Conservation (phyloP, 2,797 vertebrate species). For the Scolopax bukidnonensis region DNA sequence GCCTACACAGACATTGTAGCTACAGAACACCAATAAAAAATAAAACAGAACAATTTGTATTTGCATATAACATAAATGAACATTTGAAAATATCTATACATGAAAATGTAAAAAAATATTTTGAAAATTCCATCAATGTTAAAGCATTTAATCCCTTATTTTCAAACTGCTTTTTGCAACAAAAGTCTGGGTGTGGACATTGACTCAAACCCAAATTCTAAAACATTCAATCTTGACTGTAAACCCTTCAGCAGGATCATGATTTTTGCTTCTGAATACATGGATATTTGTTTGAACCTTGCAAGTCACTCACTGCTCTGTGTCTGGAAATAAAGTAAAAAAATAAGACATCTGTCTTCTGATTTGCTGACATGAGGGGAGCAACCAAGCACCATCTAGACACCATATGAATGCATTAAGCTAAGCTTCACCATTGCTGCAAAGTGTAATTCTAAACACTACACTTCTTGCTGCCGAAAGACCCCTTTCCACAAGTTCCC, state of each 20-base stretch:
- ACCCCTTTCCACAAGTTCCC: slow-evolving; percentile 12
- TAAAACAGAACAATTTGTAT: not conserved
- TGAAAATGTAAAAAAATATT: not conserved
- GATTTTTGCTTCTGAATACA: slow-evolving; percentile 10
- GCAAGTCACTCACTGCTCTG: not conserved
- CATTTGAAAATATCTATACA: not conserved
- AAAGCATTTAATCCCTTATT: not conserved
- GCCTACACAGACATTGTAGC: not conserved
- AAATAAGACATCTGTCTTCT: not conserved
- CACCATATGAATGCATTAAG: not conserved
- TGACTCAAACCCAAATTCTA: not conserved
- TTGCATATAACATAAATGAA: not conserved
- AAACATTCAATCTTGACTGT: not conserved
- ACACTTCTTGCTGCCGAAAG: not conserved
- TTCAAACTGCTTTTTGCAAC: not conserved
- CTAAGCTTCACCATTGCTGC: not conserved
- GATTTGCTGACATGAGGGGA: not conserved
- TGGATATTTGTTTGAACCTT: not conserved
- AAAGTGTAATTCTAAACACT: not conserved
- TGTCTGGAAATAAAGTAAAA: not conserved
- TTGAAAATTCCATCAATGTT: not conserved
- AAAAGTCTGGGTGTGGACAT: not conserved
- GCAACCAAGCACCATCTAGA: not conserved
- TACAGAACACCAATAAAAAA: not conserved
- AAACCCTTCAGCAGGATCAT: not conserved